Base-by-base conservation (phyloP, 1,140 invertebrate genomes). In the Listronotus oregonensis region DNA sequence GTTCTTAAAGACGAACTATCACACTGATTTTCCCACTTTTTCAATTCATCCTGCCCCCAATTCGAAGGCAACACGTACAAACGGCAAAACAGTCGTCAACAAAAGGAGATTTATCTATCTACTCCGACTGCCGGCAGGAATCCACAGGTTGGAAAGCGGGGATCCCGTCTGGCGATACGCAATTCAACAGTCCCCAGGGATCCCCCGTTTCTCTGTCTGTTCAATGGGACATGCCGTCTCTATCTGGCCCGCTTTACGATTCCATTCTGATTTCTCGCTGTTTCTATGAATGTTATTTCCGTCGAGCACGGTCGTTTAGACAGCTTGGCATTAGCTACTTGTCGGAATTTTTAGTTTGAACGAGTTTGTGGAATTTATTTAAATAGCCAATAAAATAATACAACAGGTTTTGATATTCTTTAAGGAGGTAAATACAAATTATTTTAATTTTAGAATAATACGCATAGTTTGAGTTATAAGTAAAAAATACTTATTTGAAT, bases 81-180 rank as follows among this genome's bases (percentile, higher is more conserved):
- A 47, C 44, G 44, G 44, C 44, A 47, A 18, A 47, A 47, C 44
- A 47, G 44, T 47, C 44, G 44, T 47, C 44, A 47, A 47, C 44
- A 47, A 47, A 47, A 47, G 44, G n/a, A 47, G 44, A 47, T 47
- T 47, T 27, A 27, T 27, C 44, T 46, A 46, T 46, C 44, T 47
- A n/a, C 9, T 47, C 21, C 8, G 44, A 27, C 15, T 17, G 15
- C 44, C 44, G 15, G 44, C 44, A 47, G 15, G 34, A 47, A 47
- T 47, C 44, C 44, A 47, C 44, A 47, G 44, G 44, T 47, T 47
- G 44, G 44, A 17, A 47, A 27, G 21, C 15, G 9, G 44, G 44
- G 44, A 47, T 47, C 44, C 44, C 44, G 44, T 47, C 44, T 47
- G 44, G 21, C 44, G 44, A 47, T 47, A 47, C 44, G 44, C 44